Percentiles rank a stretch among this genome's conserved stretches.
phyloP scores from a whole-genome alignment of 1,140 invertebrate genomes.

The Zaprionus inermis region DNA sequence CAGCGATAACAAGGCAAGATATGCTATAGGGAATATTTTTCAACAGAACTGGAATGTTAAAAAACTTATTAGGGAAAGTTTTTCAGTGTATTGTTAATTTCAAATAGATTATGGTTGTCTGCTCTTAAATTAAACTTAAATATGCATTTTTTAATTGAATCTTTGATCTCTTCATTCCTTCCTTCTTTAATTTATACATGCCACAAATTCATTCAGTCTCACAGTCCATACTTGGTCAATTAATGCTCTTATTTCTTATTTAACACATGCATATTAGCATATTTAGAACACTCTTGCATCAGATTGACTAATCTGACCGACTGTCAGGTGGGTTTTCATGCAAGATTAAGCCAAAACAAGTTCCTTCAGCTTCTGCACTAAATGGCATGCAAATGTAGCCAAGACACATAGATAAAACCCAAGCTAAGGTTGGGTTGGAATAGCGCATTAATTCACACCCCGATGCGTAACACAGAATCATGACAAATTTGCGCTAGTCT shows the following conservation, averaged over 20 bases:
- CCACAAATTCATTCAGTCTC: background rate
- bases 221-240: constrained; percentile 1
- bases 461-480: constrained; percentile 29
- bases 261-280: background rate
- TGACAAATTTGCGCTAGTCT: constrained; percentile 37
- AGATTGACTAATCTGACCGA: constrained; percentile 1
- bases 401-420: background rate
- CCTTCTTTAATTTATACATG: background rate
- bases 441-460: constrained; percentile 4
- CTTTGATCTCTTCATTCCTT: no score
- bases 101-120: background rate
- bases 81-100: background rate
- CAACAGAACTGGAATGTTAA: background rate
- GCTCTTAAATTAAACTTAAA: no score
- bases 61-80: background rate
- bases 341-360: background rate
- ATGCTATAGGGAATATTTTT: background rate
- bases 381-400: constrained; percentile 1
- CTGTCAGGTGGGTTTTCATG: background rate
- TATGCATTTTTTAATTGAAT: no score
- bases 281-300: background rate
- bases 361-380: background rate
- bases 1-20: constrained; percentile 2
- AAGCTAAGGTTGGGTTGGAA: background rate
- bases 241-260: background rate